Conservation (phyloP, 2,888 invertebrate species). For the Eledona agricola region DNA sequence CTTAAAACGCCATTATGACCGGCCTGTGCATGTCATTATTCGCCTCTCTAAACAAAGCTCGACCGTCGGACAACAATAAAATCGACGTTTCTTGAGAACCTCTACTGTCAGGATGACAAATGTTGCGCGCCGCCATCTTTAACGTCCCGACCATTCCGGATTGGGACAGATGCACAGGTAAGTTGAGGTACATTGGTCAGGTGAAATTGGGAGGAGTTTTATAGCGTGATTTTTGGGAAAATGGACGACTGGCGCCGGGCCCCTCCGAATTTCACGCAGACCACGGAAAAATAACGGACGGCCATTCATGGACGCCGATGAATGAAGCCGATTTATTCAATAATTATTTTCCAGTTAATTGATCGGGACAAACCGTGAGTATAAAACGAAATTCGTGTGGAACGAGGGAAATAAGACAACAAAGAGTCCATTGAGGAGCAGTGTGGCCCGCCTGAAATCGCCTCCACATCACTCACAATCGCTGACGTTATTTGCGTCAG, state of each 20-base stretch:
- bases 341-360: constrained; percentile 36
- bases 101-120: constrained; percentile 1
- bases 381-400: constrained; percentile 27
- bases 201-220: constrained; percentile 11
- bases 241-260: constrained; percentile 2
- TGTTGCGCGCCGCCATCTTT: constrained; percentile 15
- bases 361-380: constrained; percentile 17
- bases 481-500: constrained; percentile 31
- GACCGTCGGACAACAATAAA: constrained; percentile 34
- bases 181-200: constrained; percentile 14
- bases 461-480: constrained; percentile 25
- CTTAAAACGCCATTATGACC: constrained; percentile 20
- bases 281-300: constrained; percentile 9
- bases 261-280: constrained; percentile 9
- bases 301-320: constrained; percentile 29
- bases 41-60: constrained; percentile 39
- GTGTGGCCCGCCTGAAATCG: constrained; percentile 12
- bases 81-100: constrained; percentile 15
- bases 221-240: constrained; percentile 7
- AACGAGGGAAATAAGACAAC: constrained; percentile 22
- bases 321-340: constrained; percentile 31
- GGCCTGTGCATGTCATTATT: constrained; percentile 49
- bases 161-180: constrained; percentile 25
- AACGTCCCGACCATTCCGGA: background rate
- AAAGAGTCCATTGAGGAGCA: constrained; percentile 18